Conservation (phyloP, 2,888 invertebrate species). For the Pardosa pseudoannulata region DNA sequence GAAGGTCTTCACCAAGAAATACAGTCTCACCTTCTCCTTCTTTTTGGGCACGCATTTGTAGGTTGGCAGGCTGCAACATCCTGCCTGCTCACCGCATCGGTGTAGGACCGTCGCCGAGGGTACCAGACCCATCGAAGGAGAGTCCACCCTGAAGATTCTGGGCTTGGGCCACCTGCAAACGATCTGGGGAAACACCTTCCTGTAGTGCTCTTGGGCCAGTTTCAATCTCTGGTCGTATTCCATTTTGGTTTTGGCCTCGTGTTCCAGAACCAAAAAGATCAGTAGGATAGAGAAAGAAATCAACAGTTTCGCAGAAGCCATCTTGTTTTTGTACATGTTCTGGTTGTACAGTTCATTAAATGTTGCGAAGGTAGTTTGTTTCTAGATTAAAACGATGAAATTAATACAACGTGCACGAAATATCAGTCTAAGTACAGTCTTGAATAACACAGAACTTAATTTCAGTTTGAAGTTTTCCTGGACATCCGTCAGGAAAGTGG, state of each 20-base stretch:
- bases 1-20: slow-evolving; percentile 25
- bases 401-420: too few species aligned
- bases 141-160: slow-evolving; percentile 16
- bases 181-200: slow-evolving; percentile 12
- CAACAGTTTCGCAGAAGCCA: background rate
- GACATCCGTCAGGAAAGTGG: too few species aligned
- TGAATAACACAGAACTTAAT: too few species aligned
- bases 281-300: background rate
- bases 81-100: slow-evolving; percentile 42
- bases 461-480: too few species aligned
- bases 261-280: background rate
- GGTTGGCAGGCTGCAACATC: slow-evolving; percentile 21
- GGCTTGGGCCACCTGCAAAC: slow-evolving; percentile 32
- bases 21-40: slow-evolving; percentile 36
- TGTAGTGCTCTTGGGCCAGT: slow-evolving; percentile 35
- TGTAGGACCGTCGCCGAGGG: slow-evolving; percentile 47
- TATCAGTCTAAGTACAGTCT: too few species aligned
- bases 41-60: slow-evolving; percentile 48
- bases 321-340: too few species aligned
- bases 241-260: background rate
- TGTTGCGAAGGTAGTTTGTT: too few species aligned
- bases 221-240: slow-evolving; percentile 6
- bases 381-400: too few species aligned
- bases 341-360: too few species aligned
- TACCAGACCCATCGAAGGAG: background rate